Conservation (phyloP, 2,797 vertebrate species). For the Melanotaenia parkinsoni region DNA sequence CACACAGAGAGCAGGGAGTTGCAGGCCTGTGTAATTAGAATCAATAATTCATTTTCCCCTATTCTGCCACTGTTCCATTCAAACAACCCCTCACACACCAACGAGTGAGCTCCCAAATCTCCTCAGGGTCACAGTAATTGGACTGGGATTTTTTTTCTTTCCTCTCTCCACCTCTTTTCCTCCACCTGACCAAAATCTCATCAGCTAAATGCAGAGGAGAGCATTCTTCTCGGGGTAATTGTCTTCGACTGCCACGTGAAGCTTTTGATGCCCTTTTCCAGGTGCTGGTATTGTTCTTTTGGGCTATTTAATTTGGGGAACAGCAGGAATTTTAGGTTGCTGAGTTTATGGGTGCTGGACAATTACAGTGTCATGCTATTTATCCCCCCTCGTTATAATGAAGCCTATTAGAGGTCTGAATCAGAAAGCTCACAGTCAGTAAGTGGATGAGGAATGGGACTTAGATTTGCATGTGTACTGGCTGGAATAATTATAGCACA, state of each 20-base stretch:
- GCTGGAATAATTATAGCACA: conserved; percentile 66
- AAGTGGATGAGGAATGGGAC: conserved; percentile 38
- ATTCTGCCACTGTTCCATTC: conserved; percentile 81
- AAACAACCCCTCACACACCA: conserved; percentile 64
- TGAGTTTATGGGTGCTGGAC: conserved; percentile 46
- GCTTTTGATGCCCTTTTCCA: conserved; percentile 57
- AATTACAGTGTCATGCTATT: conserved; percentile 55
- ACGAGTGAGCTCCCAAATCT: conserved; percentile 69
- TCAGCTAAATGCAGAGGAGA: conserved; percentile 69
- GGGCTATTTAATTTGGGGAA: conserved; percentile 51
- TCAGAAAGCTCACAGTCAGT: conserved; percentile 30
- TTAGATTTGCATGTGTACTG: conserved; percentile 43
- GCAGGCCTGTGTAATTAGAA: conserved; percentile 80
- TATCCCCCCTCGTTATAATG: conserved; percentile 52
- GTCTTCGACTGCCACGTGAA: conserved; percentile 63
- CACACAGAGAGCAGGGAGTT: conserved; percentile 59
- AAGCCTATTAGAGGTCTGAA: conserved; percentile 58
- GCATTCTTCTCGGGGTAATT: conserved; percentile 71
- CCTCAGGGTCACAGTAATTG: conserved; percentile 75
- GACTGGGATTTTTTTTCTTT: conserved; percentile 62
- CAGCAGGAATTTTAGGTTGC: conserved; percentile 30
- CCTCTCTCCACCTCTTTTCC: conserved; percentile 46
- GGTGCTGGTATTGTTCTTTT: conserved; percentile 55
- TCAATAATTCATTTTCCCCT: conserved; percentile 84
- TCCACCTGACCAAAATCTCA: conserved; percentile 68